Evolutionary conservation across 2,797 vertebrate genomes (phyloP).

Genomic region (Chanos chanos): DNA sequence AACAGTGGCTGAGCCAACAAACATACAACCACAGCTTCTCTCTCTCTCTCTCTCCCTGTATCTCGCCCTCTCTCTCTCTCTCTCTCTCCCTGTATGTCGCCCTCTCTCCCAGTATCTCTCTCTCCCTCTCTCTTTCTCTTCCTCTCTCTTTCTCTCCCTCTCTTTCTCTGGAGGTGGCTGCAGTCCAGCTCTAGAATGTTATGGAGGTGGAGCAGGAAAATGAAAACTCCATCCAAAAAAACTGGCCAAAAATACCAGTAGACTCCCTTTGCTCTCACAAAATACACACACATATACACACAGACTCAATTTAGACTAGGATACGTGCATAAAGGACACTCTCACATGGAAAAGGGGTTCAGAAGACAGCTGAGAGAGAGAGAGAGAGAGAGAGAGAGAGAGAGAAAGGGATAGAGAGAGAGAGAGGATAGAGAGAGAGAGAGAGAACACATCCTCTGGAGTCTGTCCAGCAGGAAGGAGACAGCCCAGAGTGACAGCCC

Average conservation of each 20-base stretch:
- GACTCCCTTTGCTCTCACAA: background rate
- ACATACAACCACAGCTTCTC: background rate
- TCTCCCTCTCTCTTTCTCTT: background rate
- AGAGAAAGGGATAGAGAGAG: background rate
- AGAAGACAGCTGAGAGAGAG: background rate
- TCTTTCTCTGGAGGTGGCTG: background rate
- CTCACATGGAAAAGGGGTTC: slow-evolving; percentile 3
- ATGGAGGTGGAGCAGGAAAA: slow-evolving; percentile 28
- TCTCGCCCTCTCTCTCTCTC: background rate
- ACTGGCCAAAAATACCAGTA: slow-evolving; percentile 27
- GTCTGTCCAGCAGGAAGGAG: background rate
- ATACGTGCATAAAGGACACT: slow-evolving; percentile 1
- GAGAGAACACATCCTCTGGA: slow-evolving; percentile 6
- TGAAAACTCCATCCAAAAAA: background rate
- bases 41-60: background rate
- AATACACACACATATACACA: slow-evolving; percentile 13
- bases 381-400: background rate
- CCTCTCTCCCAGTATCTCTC: too few species aligned
- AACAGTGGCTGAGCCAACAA: background rate
- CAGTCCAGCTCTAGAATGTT: background rate
- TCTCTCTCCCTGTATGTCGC: background rate
- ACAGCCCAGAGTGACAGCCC: too few species aligned
- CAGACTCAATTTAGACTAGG: background rate
- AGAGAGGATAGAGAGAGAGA: background rate
- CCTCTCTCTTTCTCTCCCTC: background rate